These are phyloP conservation scores for Gouania willdenowi DNA, from an alignment of 2,797 vertebrate genomes.

Conservation along the genomic window DNA sequence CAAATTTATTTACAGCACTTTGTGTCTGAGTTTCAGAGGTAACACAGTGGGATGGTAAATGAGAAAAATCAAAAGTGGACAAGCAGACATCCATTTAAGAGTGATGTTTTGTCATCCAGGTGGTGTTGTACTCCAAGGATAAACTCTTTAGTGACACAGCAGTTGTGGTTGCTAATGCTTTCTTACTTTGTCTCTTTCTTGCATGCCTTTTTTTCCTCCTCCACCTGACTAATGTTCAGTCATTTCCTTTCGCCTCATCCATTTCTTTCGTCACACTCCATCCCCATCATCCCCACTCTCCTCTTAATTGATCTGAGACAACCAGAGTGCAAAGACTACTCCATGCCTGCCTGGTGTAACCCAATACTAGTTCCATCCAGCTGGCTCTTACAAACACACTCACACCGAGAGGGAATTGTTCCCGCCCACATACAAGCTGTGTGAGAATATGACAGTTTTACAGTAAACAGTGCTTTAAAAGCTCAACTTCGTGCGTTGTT, in stretches of 20 bases:
- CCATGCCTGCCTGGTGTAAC: slow-evolving; percentile 66
- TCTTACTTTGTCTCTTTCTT: slow-evolving; percentile 9
- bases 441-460: slow-evolving; percentile 38
- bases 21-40: no score
- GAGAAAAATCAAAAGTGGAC: no score
- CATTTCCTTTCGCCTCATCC: slow-evolving; percentile 58
- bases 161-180: slow-evolving; percentile 30
- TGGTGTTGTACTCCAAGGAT: no score
- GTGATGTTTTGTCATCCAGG: no score
- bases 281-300: slow-evolving; percentile 29
- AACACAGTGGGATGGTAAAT: no score
- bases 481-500: slow-evolving; percentile 10
- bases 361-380: slow-evolving; percentile 60
- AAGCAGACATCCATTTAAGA: no score
- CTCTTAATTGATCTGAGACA: slow-evolving; percentile 69
- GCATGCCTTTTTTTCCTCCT: slow-evolving; percentile 26
- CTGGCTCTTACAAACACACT: slow-evolving; percentile 43
- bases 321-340: slow-evolving; percentile 51
- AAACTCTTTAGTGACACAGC: slow-evolving; percentile 20
- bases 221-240: slow-evolving; percentile 57
- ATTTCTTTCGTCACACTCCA: slow-evolving; percentile 25
- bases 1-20: no score
- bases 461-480: slow-evolving; percentile 42
- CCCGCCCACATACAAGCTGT: slow-evolving; percentile 47
- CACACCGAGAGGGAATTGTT: slow-evolving; percentile 29